phyloP scores from a whole-genome alignment of 2,113 vertebrate species.

The Bostrychus sinensis region DNA sequence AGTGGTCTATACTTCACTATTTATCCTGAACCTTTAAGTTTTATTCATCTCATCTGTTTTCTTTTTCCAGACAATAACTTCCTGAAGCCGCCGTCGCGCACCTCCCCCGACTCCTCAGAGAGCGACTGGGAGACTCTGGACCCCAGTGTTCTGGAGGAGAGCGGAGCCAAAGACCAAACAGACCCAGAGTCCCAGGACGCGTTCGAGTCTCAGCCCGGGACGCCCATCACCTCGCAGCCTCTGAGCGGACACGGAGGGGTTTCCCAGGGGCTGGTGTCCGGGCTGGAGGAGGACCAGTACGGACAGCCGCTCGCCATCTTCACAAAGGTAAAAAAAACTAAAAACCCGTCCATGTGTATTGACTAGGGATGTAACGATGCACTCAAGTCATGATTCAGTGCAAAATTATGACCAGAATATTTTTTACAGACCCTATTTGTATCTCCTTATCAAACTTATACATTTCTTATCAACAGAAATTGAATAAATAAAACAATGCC shows the following conservation, averaged over 20 bases:
- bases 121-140: constrained; percentile 98
- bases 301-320: constrained; percentile 93
- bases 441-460: too few species aligned
- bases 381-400: too few species aligned
- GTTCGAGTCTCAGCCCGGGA: constrained; percentile 60
- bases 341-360: too few species aligned
- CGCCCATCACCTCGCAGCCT: constrained; percentile 86
- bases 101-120: constrained; percentile 89
- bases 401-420: too few species aligned
- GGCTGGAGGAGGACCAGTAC: constrained; percentile 92
- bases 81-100: constrained; percentile 79
- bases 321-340: constrained; percentile 97
- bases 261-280: constrained; percentile 88
- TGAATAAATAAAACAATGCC: too few species aligned
- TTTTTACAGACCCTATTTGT: too few species aligned
- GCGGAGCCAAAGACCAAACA: constrained; percentile 56
- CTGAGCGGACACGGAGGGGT: constrained; percentile 70
- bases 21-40: too few species aligned
- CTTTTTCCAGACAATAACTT: constrained; percentile 41
- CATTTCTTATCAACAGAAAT: too few species aligned
- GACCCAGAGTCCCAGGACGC: constrained; percentile 55
- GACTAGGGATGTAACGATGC: too few species aligned
- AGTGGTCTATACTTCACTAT: too few species aligned
- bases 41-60: too few species aligned
- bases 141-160: constrained; percentile 86